Evolutionary conservation across 1,140 invertebrate genomes (phyloP), one percentile per base, ranked within the genome.

Genomic region (Copidosoma floridanum): DNA sequence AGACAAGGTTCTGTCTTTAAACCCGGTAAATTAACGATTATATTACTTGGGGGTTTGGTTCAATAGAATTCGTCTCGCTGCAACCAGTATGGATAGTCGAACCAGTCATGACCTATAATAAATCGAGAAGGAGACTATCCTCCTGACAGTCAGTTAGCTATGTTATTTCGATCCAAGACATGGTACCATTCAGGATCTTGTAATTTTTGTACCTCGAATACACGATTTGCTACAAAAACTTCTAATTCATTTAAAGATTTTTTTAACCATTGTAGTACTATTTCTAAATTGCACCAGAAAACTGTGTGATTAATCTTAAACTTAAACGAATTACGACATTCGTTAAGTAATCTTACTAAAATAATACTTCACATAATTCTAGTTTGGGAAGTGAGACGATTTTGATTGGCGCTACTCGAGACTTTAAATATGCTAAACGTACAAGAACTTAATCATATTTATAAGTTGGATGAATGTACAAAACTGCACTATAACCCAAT

Each of bases 71-170:
- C 72, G 57, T 18, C 57, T 10, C 18, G 24, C 60, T 20, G 59
- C 50, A 14, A 79, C 61, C 77, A 77, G 78, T 3, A 16, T 29
- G 55, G 54, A 12, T 41, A 46, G 16, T 26, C 21, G 7, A 16
- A 32, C 47, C 54, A 63, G 16, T 43, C 21, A 18, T 23, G 3
- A 21, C 18, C 32, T 32, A 47, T 61, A 16, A 52, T 18, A 38
- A 61, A 51, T 5, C 51, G 35, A 6, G 21, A 0, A 6, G 63
- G 61, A 11, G 47, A 47, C 20, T 61, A 11, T 83, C 29, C 29
- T 32, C 38, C 16, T 40, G 38, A 40, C 5, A 40, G n/a, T 10
- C 11, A 11, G 61, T 71, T 67, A 10, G 66, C 70, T 10, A 68
- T 69, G 59, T 74, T 74, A 5, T 61, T 21, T 14, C 40, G 20